Percentiles rank a stretch among this genome's conserved stretches.
Conservation (phyloP, 92 coral and sea anemone genomes). For the Parazoanthus darwini region DNA sequence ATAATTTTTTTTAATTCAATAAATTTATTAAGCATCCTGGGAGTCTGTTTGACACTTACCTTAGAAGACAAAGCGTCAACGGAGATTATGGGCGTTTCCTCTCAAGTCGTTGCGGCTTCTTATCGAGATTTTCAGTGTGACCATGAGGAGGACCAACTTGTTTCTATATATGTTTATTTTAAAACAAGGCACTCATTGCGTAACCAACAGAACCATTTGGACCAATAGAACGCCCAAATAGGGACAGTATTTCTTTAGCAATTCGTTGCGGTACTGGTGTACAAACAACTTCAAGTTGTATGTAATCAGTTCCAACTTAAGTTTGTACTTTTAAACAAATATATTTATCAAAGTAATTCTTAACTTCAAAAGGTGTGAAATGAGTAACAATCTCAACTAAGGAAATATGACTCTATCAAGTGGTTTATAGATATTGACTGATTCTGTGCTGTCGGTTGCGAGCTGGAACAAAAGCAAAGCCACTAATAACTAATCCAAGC, state of each 20-base stretch:
- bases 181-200: not conserved
- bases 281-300: not conserved
- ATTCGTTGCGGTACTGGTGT: not conserved
- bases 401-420: not conserved
- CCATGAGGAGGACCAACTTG: not conserved
- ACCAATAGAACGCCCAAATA: not conserved
- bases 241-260: not conserved
- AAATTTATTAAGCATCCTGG: too few relatives aligned
- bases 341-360: not conserved
- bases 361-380: not conserved
- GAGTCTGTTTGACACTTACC: too few relatives aligned
- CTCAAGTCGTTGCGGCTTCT: too few relatives aligned
- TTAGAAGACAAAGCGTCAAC: too few relatives aligned
- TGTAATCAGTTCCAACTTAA: not conserved
- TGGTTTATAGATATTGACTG: not conserved
- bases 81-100: too few relatives aligned
- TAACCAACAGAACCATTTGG: too few relatives aligned
- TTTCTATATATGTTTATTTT: not conserved
- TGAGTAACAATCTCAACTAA: not conserved
- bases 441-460: not conserved
- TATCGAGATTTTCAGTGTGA: not conserved
- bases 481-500: not conserved
- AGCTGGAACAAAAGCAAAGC: too few relatives aligned
- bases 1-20: too few relatives aligned
- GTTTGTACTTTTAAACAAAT: not conserved